Conservation (phyloP, 2,113 vertebrate species). For the Crotalus tigris region DNA sequence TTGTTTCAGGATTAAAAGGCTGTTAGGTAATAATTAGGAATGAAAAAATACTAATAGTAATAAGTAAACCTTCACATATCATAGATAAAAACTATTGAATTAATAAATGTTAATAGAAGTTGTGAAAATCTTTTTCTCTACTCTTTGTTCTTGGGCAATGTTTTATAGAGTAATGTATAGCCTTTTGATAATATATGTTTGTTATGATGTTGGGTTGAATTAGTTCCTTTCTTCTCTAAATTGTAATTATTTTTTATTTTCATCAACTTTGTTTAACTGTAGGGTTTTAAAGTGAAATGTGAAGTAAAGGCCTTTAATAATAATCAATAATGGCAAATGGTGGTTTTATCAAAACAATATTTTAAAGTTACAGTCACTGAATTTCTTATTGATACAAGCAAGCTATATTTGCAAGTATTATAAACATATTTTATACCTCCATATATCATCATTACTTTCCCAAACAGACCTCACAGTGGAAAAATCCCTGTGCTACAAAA, state of each 20-base stretch:
- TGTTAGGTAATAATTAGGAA: neutral
- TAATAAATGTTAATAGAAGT: slow-evolving; percentile 3
- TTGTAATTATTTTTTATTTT: neutral
- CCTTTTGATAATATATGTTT: slow-evolving; percentile 14
- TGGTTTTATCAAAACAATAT: neutral
- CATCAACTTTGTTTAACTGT: neutral
- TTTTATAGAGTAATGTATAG: slow-evolving; percentile 16
- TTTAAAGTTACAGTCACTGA: neutral
- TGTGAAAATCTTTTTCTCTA: neutral
- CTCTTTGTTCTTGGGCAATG: slow-evolving; percentile 38
- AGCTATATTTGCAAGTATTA: neutral
- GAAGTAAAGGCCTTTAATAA: slow-evolving; percentile 13
- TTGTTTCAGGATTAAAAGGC: neutral
- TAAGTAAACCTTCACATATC: neutral
- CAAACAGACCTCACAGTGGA: slow-evolving; percentile 9
- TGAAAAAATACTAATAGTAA: neutral
- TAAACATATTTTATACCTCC: slow-evolving; percentile 2
- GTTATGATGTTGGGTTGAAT: slow-evolving; percentile 16
- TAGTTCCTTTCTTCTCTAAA: neutral
- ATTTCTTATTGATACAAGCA: slow-evolving; percentile 6
- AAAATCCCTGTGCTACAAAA: neutral
- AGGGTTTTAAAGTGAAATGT: neutral
- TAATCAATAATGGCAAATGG: neutral
- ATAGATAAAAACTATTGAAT: neutral
- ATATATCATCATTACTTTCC: neutral